Conservation (phyloP, 1,140 invertebrate genomes). For the Delia radicum region DNA sequence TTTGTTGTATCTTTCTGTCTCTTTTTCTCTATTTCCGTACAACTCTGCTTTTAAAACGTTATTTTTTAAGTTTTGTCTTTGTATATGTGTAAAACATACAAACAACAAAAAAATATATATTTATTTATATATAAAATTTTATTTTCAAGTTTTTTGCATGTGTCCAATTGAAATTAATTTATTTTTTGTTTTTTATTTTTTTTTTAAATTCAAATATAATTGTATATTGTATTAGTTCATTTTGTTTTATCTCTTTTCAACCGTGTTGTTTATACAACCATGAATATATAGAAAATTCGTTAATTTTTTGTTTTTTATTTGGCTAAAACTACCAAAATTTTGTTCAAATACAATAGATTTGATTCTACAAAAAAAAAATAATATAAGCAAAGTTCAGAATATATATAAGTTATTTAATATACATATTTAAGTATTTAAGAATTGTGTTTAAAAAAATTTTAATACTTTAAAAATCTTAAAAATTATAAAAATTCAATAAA, state of each 20-base stretch:
- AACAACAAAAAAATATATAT: not conserved
- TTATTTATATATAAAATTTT: not conserved
- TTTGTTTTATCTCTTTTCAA: not conserved
- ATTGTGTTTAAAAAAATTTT: too few species aligned
- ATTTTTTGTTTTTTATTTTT: not conserved
- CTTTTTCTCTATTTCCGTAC: not conserved
- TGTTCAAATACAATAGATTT: not conserved
- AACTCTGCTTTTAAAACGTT: not conserved
- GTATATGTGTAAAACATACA: not conserved
- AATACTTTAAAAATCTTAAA: too few species aligned
- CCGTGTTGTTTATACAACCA: not conserved
- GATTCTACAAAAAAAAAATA: not conserved
- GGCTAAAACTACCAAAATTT: not conserved
- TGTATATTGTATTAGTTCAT: not conserved
- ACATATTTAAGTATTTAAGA: not conserved
- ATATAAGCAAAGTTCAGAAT: constrained; percentile 4
- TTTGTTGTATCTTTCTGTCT: not conserved
- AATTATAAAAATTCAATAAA: too few species aligned
- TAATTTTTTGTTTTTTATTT: constrained; percentile 2
- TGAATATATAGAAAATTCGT: not conserved
- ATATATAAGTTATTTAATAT: not conserved
- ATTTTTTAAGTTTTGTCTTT: not conserved
- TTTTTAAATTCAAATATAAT: not conserved
- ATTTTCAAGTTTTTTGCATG: not conserved
- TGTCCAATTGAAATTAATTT: constrained; percentile 8